Evolutionary conservation across 2,888 invertebrate genomes (phyloP).

Genomic region (Leptopilina syphax): DNA sequence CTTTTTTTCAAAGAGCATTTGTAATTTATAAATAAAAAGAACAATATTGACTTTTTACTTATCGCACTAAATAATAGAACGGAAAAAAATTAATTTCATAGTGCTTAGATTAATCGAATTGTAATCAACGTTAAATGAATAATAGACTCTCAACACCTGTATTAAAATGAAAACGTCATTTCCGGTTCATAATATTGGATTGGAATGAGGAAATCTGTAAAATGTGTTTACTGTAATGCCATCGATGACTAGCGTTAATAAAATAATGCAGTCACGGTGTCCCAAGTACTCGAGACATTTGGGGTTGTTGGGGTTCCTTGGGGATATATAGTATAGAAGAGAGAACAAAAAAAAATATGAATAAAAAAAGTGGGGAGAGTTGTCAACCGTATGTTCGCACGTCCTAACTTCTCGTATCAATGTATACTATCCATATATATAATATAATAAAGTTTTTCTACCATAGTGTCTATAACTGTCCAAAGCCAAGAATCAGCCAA

Average conservation of each 20-base stretch:
- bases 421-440: slow-evolving; percentile 41
- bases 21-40: too few species aligned
- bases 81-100: too few species aligned
- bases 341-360: slow-evolving; percentile 42
- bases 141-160: neutral
- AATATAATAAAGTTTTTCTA: slow-evolving; percentile 19
- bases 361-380: slow-evolving; percentile 38
- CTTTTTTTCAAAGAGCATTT: too few species aligned
- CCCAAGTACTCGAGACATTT: slow-evolving; percentile 57
- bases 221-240: slow-evolving; percentile 57
- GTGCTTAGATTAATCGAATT: neutral
- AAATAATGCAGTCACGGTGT: slow-evolving; percentile 69
- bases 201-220: slow-evolving; percentile 40
- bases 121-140: slow-evolving; percentile 18
- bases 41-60: too few species aligned
- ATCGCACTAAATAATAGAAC: too few species aligned
- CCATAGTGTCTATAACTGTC: slow-evolving; percentile 43
- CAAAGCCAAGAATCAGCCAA: slow-evolving; percentile 54
- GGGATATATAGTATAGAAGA: slow-evolving; percentile 24
- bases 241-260: slow-evolving; percentile 60
- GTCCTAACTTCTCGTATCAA: slow-evolving; percentile 59
- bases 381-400: slow-evolving; percentile 72
- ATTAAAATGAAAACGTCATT: slow-evolving; percentile 15
- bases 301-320: slow-evolving; percentile 35
- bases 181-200: neutral